A percentile compares a stretch with the other conserved stretches of the same genome.
Conservation (phyloP, 2,888 invertebrate species). For the Acleris holmiana region DNA sequence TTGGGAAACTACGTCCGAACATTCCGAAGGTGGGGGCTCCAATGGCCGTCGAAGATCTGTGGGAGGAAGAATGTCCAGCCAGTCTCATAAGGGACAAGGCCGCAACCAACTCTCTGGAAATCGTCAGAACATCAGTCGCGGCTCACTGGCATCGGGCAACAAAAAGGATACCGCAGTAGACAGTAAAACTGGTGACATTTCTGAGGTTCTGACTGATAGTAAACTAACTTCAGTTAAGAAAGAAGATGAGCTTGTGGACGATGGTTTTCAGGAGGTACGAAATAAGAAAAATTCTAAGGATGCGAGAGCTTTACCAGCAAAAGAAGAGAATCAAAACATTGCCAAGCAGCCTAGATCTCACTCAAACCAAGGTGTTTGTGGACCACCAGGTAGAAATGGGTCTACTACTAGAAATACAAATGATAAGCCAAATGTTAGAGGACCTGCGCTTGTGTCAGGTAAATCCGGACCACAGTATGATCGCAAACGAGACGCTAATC, state of each 20-base stretch:
- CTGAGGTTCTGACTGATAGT: slow-evolving; percentile 74
- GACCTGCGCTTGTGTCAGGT: slow-evolving; percentile 61
- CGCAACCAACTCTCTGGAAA: slow-evolving; percentile 69
- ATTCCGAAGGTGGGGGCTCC: slow-evolving; percentile 86
- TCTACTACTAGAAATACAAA: slow-evolving; percentile 71
- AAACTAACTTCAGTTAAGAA: slow-evolving; percentile 67
- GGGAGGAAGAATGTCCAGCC: slow-evolving; percentile 59
- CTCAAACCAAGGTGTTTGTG: slow-evolving; percentile 73
- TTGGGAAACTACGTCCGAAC: slow-evolving; percentile 94
- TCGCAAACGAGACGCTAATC: slow-evolving; percentile 84
- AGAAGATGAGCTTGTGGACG: slow-evolving; percentile 84
- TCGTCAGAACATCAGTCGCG: slow-evolving; percentile 65
- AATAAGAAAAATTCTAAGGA: slow-evolving; percentile 91
- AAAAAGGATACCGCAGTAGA: slow-evolving; percentile 66
- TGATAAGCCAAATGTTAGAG: slow-evolving; percentile 69
- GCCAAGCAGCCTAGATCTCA: slow-evolving; percentile 74
- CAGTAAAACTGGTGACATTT: slow-evolving; percentile 66
- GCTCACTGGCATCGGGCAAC: slow-evolving; percentile 55
- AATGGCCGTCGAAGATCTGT: slow-evolving; percentile 62
- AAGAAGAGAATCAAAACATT: slow-evolving; percentile 66
- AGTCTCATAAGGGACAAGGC: slow-evolving; percentile 61
- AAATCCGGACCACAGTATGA: slow-evolving; percentile 73
- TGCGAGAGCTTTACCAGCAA: slow-evolving; percentile 61
- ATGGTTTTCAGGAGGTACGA: slow-evolving; percentile 93
- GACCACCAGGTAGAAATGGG: slow-evolving; percentile 57